These are phyloP conservation scores for Flabesymbios commensalis DNA, from an alignment of 2,888 invertebrate species.

Conservation along the genomic window DNA sequence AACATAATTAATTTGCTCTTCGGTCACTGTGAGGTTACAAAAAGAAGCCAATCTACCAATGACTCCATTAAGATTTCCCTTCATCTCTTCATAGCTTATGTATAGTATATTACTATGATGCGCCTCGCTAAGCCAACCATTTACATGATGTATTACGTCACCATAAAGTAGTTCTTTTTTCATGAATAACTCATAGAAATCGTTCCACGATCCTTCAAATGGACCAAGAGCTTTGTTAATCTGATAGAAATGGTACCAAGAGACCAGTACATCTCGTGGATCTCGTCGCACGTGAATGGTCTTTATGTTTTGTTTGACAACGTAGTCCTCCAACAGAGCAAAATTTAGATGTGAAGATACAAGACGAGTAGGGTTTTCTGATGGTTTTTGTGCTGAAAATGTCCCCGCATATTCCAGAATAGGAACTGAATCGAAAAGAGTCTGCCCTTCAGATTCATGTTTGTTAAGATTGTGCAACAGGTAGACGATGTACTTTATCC, in stretches of 20 bases:
- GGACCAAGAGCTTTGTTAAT: slow-evolving; percentile 2
- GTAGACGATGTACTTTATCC: no score
- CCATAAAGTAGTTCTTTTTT: slow-evolving; percentile 9
- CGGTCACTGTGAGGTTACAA: slow-evolving; percentile 1
- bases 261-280: slow-evolving; percentile 22
- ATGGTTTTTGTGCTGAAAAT: no score
- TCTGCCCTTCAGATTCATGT: no score
- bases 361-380: no score
- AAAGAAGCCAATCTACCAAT: slow-evolving; percentile 17
- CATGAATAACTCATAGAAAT: slow-evolving; percentile 14
- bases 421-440: no score
- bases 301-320: no score
- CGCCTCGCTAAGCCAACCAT: slow-evolving; percentile 13
- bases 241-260: slow-evolving; percentile 23
- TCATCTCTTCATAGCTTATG: slow-evolving; percentile 20
- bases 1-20: slow-evolving; percentile 7
- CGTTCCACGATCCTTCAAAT: slow-evolving; percentile 15
- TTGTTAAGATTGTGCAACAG: no score
- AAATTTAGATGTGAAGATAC: no score
- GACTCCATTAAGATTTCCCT: slow-evolving; percentile 7
- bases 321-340: no score
- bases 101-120: not conserved
- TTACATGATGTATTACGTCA: slow-evolving; percentile 1
- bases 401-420: no score
- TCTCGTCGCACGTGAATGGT: slow-evolving; percentile 13